Conservation (phyloP, 2,113 vertebrate genomes). For the Aptenodytes forsteri region DNA sequence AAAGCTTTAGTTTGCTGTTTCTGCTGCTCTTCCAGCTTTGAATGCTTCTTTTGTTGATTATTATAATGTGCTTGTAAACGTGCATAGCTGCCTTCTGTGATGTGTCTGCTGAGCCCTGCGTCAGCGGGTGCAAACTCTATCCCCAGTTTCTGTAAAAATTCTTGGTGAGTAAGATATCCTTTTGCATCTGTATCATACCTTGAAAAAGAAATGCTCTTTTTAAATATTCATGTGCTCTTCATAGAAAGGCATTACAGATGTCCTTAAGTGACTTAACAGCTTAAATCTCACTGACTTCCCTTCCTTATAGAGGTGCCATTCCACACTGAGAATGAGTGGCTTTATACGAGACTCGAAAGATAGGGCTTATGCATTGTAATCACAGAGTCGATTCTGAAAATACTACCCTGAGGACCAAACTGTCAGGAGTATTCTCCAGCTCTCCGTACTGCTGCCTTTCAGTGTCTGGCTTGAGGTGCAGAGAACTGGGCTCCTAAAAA, state of each 20-base stretch:
- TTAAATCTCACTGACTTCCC: constrained; percentile 7
- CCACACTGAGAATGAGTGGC: not conserved
- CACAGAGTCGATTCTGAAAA: not conserved
- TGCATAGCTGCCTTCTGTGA: not conserved
- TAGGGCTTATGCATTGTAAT: not conserved
- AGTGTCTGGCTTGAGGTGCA: not conserved
- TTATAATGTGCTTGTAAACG: constrained; percentile 59
- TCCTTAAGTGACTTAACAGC: constrained; percentile 40
- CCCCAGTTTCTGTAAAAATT: constrained; percentile 73
- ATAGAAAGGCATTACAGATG: not conserved
- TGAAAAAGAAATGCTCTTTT: constrained; percentile 17
- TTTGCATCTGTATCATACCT: constrained; percentile 76
- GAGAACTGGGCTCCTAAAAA: not conserved
- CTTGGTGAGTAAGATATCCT: constrained; percentile 70
- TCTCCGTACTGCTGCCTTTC: not conserved
- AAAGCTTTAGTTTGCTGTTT: constrained; percentile 10
- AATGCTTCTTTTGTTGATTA: constrained; percentile 42
- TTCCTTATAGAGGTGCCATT: not conserved
- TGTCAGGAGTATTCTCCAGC: not conserved
- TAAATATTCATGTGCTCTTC: constrained; percentile 36
- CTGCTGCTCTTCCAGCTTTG: constrained; percentile 11
- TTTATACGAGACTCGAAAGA: not conserved
- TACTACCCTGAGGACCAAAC: not conserved
- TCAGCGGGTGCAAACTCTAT: not conserved
- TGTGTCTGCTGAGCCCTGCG: constrained; percentile 4